Evolutionary conservation across 2,888 invertebrate genomes (phyloP), one percentile per base, ranked within the genome.

Genomic region (Calameuta pallipes): DNA sequence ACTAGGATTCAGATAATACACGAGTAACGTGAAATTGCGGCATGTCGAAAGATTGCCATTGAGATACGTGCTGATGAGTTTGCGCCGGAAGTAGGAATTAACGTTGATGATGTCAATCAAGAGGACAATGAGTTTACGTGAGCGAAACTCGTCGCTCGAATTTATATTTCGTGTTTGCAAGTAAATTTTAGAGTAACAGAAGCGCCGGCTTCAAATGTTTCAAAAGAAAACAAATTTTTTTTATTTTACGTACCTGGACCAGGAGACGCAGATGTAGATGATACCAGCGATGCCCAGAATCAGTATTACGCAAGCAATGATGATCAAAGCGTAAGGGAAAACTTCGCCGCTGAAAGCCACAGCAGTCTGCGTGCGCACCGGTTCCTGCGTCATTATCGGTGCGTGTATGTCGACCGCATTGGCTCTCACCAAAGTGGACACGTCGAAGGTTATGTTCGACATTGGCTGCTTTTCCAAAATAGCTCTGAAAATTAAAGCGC

Each of bases 181-280:
- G 23, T 56, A 1, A 56, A 56, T 23, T 56, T 56, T 56, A 74
- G 36, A 71, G n/a, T 34, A 12, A 69, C 4, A 30, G 23, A 76
- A 76, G 37, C 37, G 41, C 30, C 6, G 12, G 36, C 2, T 36
- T 36, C 12, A 3, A 12, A 12, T 36, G 36, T 0, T 0, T 3
- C 0, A 12, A 36, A 36, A 36, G 3, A 35, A 35, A 35, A 1
- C 0, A n/a, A n/a, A n/a, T 12, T 11, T 36, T 36, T 36, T 36
- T 12, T 36, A 12, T 36, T 36, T 12, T 12, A 89, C 92, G 92
- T 91, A 97, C 97, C 96, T 96, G 78, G 97, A 97, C 97, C 98
- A 98, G 1, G 98, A 98, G 76, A 98, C 95, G 91, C 98, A 97
- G 80, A 98, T 97, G 89, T 98, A 98, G 76, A 98, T 95, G 75